Evolutionary conservation across 53 echinoderm and acorn worm species (phyloP).

Genomic region (Hippasteria phrygiana): DNA sequence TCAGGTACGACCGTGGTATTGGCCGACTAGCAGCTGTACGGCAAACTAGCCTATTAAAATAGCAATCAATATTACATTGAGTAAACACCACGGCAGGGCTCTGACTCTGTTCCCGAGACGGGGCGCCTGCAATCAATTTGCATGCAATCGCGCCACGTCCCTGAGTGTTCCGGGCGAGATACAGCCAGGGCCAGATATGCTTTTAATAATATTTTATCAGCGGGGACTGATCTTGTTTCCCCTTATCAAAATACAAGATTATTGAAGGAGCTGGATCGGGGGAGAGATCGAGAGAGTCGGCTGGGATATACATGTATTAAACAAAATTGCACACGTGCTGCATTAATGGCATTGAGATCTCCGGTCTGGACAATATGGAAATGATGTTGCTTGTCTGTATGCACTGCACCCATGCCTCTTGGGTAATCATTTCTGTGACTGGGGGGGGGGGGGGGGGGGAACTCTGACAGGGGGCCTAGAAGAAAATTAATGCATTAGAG

Average conservation of each 20-base stretch:
- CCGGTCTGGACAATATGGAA: constrained; percentile 31
- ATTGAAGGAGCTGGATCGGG: constrained; percentile 26
- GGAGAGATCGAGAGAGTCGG: background rate
- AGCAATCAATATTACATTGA: constrained; percentile 66
- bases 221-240: constrained; percentile 54
- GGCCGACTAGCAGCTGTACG: constrained; percentile 51
- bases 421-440: background rate
- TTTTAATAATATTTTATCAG: constrained; percentile 67
- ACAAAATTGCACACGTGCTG: background rate
- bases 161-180: background rate
- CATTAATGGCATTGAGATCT: background rate
- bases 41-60: constrained; percentile 60
- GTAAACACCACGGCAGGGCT: constrained; percentile 30
- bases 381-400: constrained; percentile 24
- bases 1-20: too few relatives aligned
- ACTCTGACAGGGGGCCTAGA: background rate
- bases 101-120: background rate
- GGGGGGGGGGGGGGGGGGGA: background rate
- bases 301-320: background rate
- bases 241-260: constrained; percentile 66
- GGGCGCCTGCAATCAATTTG: constrained; percentile 47
- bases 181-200: constrained; percentile 40
- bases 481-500: constrained; percentile 9
- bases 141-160: constrained; percentile 35
- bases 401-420: constrained; percentile 11